Conservation (phyloP, 2,113 vertebrate species). For the Corydoras maculifer region DNA sequence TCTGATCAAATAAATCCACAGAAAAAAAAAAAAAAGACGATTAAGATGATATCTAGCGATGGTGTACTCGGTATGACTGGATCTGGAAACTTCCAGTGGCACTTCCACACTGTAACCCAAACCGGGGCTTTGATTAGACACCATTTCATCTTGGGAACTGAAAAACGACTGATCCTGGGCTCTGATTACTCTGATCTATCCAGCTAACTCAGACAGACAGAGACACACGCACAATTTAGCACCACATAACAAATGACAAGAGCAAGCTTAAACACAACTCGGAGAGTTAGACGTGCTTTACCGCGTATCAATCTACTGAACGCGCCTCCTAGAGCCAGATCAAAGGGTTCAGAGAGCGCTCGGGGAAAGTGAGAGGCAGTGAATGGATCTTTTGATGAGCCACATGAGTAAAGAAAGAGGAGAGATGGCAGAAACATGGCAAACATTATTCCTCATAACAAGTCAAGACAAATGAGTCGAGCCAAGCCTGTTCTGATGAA, state of each 20-base stretch:
- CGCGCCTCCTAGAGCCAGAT: not conserved
- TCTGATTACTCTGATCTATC: slow-evolving; percentile 62
- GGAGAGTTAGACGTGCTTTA: slow-evolving; percentile 14
- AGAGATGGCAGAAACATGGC: slow-evolving; percentile 17
- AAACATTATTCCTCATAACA: slow-evolving; percentile 25
- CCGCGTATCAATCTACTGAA: not conserved
- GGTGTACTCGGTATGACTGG: too few species aligned
- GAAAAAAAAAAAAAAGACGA: too few species aligned
- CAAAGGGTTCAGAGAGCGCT: not conserved
- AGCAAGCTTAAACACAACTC: slow-evolving; percentile 21
- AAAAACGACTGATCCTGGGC: slow-evolving; percentile 64
- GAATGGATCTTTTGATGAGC: not conserved
- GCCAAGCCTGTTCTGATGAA: slow-evolving; percentile 15
- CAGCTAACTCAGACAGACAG: slow-evolving; percentile 46
- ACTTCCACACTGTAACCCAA: slow-evolving; percentile 40
- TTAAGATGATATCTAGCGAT: too few species aligned
- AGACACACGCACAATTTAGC: slow-evolving; percentile 31
- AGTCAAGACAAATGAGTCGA: slow-evolving; percentile 25
- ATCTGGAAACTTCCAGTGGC: too few species aligned
- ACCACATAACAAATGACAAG: slow-evolving; percentile 47
- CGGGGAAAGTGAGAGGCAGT: not conserved
- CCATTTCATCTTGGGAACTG: slow-evolving; percentile 57
- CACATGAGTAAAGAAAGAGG: not conserved
- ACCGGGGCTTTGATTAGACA: slow-evolving; percentile 51
- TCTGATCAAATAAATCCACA: too few species aligned